These are phyloP conservation scores for Drosophila setosimentum DNA, from an alignment of 2,888 invertebrate species.

Conservation along the genomic window DNA sequence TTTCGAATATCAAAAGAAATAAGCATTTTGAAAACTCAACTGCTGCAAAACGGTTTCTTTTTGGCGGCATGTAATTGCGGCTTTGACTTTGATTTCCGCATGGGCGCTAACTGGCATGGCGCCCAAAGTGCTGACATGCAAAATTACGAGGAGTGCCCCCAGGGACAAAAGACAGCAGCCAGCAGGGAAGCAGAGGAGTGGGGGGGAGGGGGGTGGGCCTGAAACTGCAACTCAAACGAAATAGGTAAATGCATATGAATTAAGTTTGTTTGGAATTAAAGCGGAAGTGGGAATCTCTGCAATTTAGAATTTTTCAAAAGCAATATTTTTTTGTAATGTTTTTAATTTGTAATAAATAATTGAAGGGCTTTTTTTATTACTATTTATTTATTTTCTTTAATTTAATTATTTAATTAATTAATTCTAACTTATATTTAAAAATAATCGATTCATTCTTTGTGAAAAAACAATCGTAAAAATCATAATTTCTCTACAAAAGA, in stretches of 20 bases:
- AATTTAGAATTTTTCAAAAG: not conserved
- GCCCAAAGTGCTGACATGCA: slow-evolving; percentile 59
- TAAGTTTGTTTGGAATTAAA: not conserved
- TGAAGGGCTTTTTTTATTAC: not conserved
- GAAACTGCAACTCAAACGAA: slow-evolving; percentile 8
- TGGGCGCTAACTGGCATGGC: slow-evolving; percentile 62
- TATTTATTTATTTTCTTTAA: not conserved
- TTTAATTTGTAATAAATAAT: not conserved
- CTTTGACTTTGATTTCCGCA: slow-evolving; percentile 79
- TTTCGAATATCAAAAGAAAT: slow-evolving; percentile 47
- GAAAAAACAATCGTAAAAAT: not conserved
- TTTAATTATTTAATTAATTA: no score
- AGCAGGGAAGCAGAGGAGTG: not conserved
- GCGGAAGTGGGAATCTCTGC: not conserved
- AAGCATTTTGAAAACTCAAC: slow-evolving; percentile 46
- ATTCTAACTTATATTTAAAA: not conserved
- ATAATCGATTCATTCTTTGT: not conserved
- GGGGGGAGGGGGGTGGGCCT: not conserved
- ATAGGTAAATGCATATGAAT: not conserved
- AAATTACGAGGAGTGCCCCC: slow-evolving; percentile 42
- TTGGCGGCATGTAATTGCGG: slow-evolving; percentile 66
- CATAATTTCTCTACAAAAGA: not conserved
- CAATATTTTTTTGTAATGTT: not conserved
- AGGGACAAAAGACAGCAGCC: not conserved
- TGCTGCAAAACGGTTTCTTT: slow-evolving; percentile 40